phyloP scores from a whole-genome alignment of 2,797 vertebrate genomes.

The Dallia pectoralis region DNA sequence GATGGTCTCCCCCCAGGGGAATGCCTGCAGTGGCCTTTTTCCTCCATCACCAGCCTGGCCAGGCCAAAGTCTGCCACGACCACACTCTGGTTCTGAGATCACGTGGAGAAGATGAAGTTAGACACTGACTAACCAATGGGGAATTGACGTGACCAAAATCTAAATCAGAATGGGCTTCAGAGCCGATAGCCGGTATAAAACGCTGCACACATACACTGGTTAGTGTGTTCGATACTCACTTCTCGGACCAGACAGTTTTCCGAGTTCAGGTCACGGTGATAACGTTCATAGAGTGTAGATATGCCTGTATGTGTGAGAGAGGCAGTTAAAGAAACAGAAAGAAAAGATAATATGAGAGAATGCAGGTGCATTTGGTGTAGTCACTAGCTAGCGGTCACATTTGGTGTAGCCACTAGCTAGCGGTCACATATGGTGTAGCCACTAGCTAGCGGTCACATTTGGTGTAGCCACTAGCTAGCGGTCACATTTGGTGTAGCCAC shows the following conservation, averaged over 20 bases:
- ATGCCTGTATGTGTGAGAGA: slow-evolving; percentile 76
- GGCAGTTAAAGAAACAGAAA: slow-evolving; percentile 13
- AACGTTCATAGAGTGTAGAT: slow-evolving; percentile 97
- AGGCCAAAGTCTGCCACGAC: slow-evolving; percentile 97
- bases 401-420: too few species aligned
- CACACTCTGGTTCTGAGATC: slow-evolving; percentile 85
- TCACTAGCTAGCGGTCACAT: too few species aligned
- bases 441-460: too few species aligned
- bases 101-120: not conserved
- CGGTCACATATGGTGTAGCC: too few species aligned
- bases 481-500: too few species aligned
- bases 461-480: too few species aligned
- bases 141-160: too few species aligned
- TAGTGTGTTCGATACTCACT: slow-evolving; percentile 69
- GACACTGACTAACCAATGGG: not conserved
- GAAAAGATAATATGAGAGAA: slow-evolving; percentile 2
- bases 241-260: slow-evolving; percentile 95
- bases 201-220: not conserved
- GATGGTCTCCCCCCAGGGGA: slow-evolving; percentile 48
- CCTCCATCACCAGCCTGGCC: slow-evolving; percentile 85
- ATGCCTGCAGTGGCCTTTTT: slow-evolving; percentile 70
- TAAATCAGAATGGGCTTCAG: not conserved
- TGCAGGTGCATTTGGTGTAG: too few species aligned
- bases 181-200: not conserved
- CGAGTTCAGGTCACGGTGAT: slow-evolving; percentile 98